Evolutionary conservation across 2,888 invertebrate species (phyloP).

Genomic region (Eustalomyia histrio): DNA sequence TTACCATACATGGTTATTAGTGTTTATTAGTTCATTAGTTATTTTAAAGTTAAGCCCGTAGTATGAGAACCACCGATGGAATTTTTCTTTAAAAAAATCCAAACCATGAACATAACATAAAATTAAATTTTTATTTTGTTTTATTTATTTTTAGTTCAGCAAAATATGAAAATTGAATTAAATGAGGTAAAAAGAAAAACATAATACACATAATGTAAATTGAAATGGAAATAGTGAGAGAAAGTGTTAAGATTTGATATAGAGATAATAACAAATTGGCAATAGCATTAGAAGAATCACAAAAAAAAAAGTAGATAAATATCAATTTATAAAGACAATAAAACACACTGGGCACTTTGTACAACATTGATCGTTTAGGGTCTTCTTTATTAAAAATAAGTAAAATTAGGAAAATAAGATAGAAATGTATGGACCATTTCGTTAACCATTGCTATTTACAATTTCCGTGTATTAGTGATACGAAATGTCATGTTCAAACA

Average conservation of each 20-base stretch:
- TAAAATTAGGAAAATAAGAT: not conserved
- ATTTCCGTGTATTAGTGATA: too few relatives aligned
- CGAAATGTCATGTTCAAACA: too few relatives aligned
- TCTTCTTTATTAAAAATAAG: not conserved
- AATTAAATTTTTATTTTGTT: not conserved
- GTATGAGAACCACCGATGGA: too few relatives aligned
- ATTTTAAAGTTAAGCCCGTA: too few relatives aligned
- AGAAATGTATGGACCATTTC: not conserved
- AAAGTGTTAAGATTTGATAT: constrained; percentile 14
- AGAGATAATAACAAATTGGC: constrained; percentile 15
- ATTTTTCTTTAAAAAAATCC: too few relatives aligned
- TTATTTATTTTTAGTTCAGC: constrained; percentile 24
- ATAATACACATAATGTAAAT: constrained; percentile 14
- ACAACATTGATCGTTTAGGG: constrained; percentile 45
- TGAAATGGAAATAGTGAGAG: constrained; percentile 52
- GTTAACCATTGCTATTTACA: too few relatives aligned
- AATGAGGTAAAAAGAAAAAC: constrained; percentile 13
- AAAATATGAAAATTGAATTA: constrained; percentile 54
- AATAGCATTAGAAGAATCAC: not conserved
- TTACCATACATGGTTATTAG: too few relatives aligned
- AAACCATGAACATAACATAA: constrained; percentile 14
- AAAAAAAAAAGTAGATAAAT: not conserved
- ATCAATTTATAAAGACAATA: constrained; percentile 10
- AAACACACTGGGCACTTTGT: constrained; percentile 26
- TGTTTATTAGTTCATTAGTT: too few relatives aligned